Evolutionary conservation across 1,140 invertebrate genomes (phyloP).

Genomic region (Drosophila nikananu): DNA sequence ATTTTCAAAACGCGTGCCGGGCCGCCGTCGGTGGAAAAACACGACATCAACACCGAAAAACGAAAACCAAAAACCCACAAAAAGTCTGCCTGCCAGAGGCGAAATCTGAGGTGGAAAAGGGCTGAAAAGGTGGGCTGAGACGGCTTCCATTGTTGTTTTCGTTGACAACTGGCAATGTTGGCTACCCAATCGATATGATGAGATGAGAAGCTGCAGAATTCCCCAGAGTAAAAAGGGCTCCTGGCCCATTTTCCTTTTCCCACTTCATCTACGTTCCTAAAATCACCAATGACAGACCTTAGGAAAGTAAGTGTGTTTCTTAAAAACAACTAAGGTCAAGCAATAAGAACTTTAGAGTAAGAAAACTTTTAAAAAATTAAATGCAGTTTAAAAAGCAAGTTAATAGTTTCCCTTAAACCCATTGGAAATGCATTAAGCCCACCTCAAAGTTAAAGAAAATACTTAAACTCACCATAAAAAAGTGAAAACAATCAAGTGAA

Average conservation of each 20-base stretch:
- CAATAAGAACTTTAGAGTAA: neutral
- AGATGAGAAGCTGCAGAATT: constrained; percentile 8
- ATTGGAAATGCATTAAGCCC: neutral
- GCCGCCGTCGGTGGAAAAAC: constrained; percentile 47
- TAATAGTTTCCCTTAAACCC: neutral
- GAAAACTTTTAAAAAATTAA: neutral
- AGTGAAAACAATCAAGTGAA: constrained; percentile 7
- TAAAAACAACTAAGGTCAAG: neutral
- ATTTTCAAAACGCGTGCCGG: constrained; percentile 78
- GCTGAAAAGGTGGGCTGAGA: neutral
- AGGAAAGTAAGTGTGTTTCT: constrained; percentile 1
- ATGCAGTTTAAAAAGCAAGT: neutral
- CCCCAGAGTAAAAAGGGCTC: neutral
- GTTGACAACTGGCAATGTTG: constrained; percentile 31
- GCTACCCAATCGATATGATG: constrained; percentile 19
- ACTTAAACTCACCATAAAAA: neutral
- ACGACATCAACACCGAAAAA: constrained; percentile 61
- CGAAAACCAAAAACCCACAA: constrained; percentile 35
- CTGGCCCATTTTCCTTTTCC: constrained; percentile 3
- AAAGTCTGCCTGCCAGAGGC: constrained; percentile 8
- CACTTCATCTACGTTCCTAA: neutral
- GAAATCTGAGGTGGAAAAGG: constrained; percentile 10
- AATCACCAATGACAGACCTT: neutral
- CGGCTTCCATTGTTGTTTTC: constrained; percentile 16
- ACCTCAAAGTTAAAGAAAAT: neutral